phyloP scores from a whole-genome alignment of 2,888 invertebrate genomes.

The Andrena camellia region DNA sequence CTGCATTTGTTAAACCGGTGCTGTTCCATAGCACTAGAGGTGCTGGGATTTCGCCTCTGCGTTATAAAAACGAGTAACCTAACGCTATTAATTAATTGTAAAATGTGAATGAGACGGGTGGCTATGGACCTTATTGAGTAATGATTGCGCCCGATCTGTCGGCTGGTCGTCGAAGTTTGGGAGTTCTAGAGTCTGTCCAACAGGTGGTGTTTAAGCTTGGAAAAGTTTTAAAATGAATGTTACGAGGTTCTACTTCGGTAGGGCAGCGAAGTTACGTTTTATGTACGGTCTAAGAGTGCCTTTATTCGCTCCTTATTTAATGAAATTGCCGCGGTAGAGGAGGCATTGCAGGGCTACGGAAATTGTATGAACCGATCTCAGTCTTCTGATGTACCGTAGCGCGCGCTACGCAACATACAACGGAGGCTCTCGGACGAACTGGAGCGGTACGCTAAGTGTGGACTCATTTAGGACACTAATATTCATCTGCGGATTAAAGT shows the following conservation, averaged over 20 bases:
- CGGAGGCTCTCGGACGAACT: neutral
- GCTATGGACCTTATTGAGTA: neutral
- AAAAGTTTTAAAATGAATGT: conserved; percentile 2
- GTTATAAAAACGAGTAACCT: conserved; percentile 11
- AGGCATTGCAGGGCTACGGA: conserved; percentile 3
- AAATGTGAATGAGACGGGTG: neutral
- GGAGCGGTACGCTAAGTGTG: conserved; percentile 18
- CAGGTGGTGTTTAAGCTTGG: conserved; percentile 4
- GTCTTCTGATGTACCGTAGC: conserved; percentile 40
- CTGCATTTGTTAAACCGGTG: conserved; percentile 60
- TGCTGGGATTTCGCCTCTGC: conserved; percentile 40
- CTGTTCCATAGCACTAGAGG: conserved; percentile 33
- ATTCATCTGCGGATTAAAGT: neutral
- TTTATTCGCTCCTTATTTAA: conserved; percentile 40
- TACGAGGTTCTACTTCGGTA: conserved; percentile 15
- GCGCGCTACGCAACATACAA: neutral
- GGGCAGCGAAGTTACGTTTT: conserved; percentile 10
- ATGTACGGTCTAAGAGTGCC: conserved; percentile 54
- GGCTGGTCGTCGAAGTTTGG: conserved; percentile 4
- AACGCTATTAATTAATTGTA: conserved; percentile 1
- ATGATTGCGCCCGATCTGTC: neutral
- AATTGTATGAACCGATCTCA: conserved; percentile 43
- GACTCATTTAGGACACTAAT: conserved; percentile 12
- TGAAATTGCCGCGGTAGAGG: conserved; percentile 8
- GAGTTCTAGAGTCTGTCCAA: neutral